Evolutionary conservation across 2,113 vertebrate species (phyloP), one percentile per base, ranked within the genome.

Genomic region (Hemiprocne comata): DNA sequence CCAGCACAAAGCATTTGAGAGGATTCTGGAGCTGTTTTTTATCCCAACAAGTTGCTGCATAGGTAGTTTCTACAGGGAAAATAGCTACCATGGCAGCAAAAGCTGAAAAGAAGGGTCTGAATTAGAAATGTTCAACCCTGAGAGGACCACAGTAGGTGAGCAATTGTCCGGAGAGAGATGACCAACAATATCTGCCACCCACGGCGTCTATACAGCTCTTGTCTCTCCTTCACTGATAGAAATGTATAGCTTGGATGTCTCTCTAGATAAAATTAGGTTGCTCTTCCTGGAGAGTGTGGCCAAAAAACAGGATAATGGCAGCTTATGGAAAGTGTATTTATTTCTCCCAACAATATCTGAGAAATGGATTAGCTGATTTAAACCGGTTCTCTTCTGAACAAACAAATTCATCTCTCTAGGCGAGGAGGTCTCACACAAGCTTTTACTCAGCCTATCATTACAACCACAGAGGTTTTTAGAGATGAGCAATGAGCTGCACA

Each of bases 331-430:
- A 8, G 4, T 51, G 28, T 70, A 81, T 90, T 89, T 94, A 83
- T 90, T 96, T 93, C 72, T 88, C 48, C 36, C 66, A 67, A 57
- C 57, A 86, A 71, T 54, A 87, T 62, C 53, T 0, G 0, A 93
- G 62, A 94, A 96, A 95, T 70, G 66, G 90, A 94, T 90, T 86
- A 92, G 58, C 86, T 5, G 44, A 87, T 93, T 94, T 89, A 93
- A 94, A 78, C 61, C 58, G 38, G 61, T 81, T 81, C 65, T 93
- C 65, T 62, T 95, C 70, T 72, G 88, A 94, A 65, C 74, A 95
- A 95, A 94, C 42, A 80, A 93, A 93, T 88, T 65, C 31, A 89
- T 72, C 80, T 94, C 88, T 94, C 92, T 44, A 69, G 61, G 36
- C 1, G 0, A 80, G 21, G 8, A 90, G 51, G 20, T 75, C 54